Evolutionary conservation across 2,888 invertebrate species (phyloP).

Genomic region (Cryptocheilus praepositus): DNA sequence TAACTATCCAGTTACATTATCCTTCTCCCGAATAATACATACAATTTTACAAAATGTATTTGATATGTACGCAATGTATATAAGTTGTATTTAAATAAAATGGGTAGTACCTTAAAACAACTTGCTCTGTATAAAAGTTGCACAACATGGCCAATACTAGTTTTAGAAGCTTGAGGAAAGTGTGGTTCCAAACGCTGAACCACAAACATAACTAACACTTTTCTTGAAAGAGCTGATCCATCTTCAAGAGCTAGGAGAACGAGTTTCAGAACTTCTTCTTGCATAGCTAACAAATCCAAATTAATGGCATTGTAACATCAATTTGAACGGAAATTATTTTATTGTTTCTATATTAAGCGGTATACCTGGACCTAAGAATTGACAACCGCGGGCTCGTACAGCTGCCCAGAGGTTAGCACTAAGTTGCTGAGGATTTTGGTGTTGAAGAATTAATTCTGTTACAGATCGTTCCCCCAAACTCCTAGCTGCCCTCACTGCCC

Average conservation of each 20-base stretch:
- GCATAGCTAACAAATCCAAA: constrained; percentile 84
- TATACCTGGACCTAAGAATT: constrained; percentile 93
- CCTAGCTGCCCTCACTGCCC: constrained; percentile 88
- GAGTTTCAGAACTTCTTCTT: constrained; percentile 97
- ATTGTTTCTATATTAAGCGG: not conserved
- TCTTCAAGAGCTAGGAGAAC: constrained; percentile 96
- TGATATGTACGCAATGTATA: constrained; percentile 8
- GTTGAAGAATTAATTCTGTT: constrained; percentile 93
- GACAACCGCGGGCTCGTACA: constrained; percentile 96
- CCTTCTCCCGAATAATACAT: too few species aligned
- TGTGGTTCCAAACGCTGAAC: constrained; percentile 97
- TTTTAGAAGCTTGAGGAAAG: constrained; percentile 97
- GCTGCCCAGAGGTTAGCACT: constrained; percentile 98
- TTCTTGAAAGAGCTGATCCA: constrained; percentile 93
- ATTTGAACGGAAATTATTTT: not conserved
- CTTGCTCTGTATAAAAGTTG: constrained; percentile 98
- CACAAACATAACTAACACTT: constrained; percentile 98
- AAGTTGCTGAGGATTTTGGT: constrained; percentile 97
- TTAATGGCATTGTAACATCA: not conserved
- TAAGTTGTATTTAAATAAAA: constrained; percentile 21
- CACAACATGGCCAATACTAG: constrained; percentile 99
- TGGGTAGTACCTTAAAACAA: constrained; percentile 91
- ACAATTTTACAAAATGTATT: too few species aligned
- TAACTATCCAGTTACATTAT: not conserved
- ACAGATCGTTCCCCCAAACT: constrained; percentile 97